These are phyloP conservation scores for Lepidocolaptes lacrymiger DNA, from an alignment of 2,797 vertebrate genomes.

Conservation along the genomic window DNA sequence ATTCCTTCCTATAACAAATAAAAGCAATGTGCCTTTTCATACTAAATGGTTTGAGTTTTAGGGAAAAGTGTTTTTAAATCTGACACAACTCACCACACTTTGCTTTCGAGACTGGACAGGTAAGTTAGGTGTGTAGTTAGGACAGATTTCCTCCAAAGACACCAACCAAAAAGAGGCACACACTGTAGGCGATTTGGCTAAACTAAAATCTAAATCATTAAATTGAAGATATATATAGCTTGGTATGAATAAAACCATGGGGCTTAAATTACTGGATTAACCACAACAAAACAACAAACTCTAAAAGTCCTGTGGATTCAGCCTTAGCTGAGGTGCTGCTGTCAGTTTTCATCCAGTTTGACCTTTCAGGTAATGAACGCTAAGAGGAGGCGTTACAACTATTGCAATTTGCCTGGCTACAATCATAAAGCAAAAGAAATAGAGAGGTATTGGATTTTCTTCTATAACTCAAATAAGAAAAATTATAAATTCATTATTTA, in stretches of 20 bases:
- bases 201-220: not conserved
- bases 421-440: not conserved
- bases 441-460: not conserved
- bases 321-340: not conserved
- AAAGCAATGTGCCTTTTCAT: not conserved
- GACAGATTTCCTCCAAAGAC: not conserved
- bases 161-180: not conserved
- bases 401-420: not conserved
- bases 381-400: not conserved
- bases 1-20: not conserved
- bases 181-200: not conserved
- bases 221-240: not conserved
- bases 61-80: not conserved
- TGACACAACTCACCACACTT: not conserved
- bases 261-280: not conserved
- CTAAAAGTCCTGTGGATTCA: not conserved
- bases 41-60: not conserved
- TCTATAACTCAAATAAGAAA: not conserved
- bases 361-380: not conserved
- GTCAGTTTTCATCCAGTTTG: not conserved
- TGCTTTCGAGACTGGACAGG: not conserved
- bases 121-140: not conserved
- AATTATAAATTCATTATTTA: not conserved
- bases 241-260: not conserved
- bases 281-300: not conserved